These are phyloP conservation scores for Metallyticus violacea DNA, from an alignment of 2,888 invertebrate species.

Conservation along the genomic window DNA sequence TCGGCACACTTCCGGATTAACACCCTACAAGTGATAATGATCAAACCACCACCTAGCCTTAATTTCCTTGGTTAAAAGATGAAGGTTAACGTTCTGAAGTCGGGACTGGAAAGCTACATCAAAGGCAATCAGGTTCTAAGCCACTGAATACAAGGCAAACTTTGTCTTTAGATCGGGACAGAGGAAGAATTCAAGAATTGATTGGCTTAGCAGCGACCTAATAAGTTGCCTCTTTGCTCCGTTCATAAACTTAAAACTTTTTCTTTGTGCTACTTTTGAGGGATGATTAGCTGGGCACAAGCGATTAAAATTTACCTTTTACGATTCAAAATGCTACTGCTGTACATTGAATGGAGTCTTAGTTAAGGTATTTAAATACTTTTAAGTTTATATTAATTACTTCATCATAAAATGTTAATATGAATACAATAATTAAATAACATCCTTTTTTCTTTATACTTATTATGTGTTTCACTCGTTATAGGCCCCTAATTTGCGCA, in stretches of 20 bases:
- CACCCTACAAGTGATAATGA: neutral
- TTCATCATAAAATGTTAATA: too few relatives aligned
- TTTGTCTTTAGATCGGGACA: neutral
- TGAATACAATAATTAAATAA: too few relatives aligned
- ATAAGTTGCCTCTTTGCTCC: neutral
- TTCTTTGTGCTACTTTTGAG: neutral
- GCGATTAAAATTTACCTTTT: neutral
- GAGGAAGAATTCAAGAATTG: neutral
- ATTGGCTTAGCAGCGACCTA: neutral
- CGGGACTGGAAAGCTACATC: neutral
- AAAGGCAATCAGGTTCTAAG: neutral
- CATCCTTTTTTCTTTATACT: too few relatives aligned
- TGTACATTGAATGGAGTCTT: too few relatives aligned
- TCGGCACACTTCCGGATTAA: neutral
- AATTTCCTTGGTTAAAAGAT: neutral
- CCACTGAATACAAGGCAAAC: neutral
- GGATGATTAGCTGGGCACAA: neutral
- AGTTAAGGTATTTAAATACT: too few relatives aligned
- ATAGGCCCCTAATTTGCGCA: too few relatives aligned
- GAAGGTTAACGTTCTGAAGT: neutral
- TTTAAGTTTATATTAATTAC: too few relatives aligned
- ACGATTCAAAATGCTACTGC: too few relatives aligned
- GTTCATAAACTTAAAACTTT: neutral
- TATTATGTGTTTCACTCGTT: too few relatives aligned
- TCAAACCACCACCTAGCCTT: neutral